Base-by-base conservation (phyloP, 2,888 invertebrate genomes). In the Drosophila cognata region DNA sequence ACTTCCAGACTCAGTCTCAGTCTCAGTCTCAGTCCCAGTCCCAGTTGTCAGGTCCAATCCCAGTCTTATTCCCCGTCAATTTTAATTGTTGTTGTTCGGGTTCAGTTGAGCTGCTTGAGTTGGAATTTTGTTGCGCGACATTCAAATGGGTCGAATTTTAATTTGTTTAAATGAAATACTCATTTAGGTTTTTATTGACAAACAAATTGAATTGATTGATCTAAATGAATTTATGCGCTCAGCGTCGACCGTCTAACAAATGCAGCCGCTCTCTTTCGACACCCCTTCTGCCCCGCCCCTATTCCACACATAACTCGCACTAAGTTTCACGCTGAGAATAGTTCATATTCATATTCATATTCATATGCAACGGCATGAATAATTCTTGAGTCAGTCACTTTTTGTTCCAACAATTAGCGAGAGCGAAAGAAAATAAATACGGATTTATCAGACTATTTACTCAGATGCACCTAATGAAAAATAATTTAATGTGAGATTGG, bases 201-300 rank as follows among this genome's bases (percentile, higher is more conserved):
- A 93, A 92, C 91, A 93, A 93, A 93, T 93, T 93, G 93, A 93
- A 92, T 92, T 93, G 93, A 93, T 93, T 93, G 93, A 93, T 93
- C 92, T 93, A 93, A 93, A 93, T 93, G 92, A 92, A 92, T 93
- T 93, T 93, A 93, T 93, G 91, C 91, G 88, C 70, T 71, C 82
- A 82, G 78, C 82, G 52, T 43, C 71, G 70, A 77, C 55, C 73
- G 50, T 72, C 84, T 75, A 75, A 69, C 72, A 58, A 59, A 53
- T 64, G 43, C 74, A 35, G n/a, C 31, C 4, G 21, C n/a, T n/a
- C 28, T 36, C 28, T 33, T 16, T 60, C 21, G 2, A 13, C 55
- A 25, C 21, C 52, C 48, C 46, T 28, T 35, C 25, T 21, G 16
- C 63, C 50, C 43, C 21, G 16, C 63, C 50, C 43, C 21, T 43